Conservation (phyloP, 1,140 invertebrate genomes). For the Microplitis mediator region DNA sequence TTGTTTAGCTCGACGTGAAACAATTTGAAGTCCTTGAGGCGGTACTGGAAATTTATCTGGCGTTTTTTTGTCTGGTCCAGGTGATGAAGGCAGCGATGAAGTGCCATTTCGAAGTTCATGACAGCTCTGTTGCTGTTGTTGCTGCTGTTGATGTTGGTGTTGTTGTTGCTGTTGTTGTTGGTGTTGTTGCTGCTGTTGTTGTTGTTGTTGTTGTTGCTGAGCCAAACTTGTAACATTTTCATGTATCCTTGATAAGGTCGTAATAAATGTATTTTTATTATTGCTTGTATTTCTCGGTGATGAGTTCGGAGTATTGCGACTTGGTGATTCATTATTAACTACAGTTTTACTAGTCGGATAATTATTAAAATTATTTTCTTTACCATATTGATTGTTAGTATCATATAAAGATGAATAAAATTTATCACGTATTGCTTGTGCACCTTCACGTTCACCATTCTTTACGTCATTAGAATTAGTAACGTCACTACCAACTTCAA, state of each 20-base stretch:
- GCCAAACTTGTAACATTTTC: conserved; percentile 60
- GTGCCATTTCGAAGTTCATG: conserved; percentile 48
- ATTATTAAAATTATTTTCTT: conserved; percentile 38
- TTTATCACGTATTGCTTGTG: conserved; percentile 35
- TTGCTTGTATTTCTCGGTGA: conserved; percentile 20
- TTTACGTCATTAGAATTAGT: conserved; percentile 25
- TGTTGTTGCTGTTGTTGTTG: conserved; percentile 27
- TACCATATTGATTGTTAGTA: conserved; percentile 32
- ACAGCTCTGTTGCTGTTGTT: not conserved
- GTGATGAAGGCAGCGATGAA: conserved; percentile 53
- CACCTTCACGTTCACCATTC: conserved; percentile 31
- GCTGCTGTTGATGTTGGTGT: conserved; percentile 7
- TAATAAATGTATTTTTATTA: conserved; percentile 65
- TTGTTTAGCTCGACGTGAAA: conserved; percentile 74
- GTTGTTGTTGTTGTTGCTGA: conserved; percentile 58
- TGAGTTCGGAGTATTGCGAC: conserved; percentile 15
- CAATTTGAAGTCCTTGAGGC: conserved; percentile 67
- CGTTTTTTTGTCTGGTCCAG: conserved; percentile 50
- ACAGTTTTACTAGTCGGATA: conserved; percentile 25
- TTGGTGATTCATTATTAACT: conserved; percentile 24
- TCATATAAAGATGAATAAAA: conserved; percentile 41
- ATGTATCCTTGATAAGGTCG: conserved; percentile 69
- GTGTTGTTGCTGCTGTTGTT: conserved; percentile 56
- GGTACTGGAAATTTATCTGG: conserved; percentile 64
- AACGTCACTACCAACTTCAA: conserved; percentile 44